phyloP scores from a whole-genome alignment of 2,888 invertebrate species.

The Myathropa florea region DNA sequence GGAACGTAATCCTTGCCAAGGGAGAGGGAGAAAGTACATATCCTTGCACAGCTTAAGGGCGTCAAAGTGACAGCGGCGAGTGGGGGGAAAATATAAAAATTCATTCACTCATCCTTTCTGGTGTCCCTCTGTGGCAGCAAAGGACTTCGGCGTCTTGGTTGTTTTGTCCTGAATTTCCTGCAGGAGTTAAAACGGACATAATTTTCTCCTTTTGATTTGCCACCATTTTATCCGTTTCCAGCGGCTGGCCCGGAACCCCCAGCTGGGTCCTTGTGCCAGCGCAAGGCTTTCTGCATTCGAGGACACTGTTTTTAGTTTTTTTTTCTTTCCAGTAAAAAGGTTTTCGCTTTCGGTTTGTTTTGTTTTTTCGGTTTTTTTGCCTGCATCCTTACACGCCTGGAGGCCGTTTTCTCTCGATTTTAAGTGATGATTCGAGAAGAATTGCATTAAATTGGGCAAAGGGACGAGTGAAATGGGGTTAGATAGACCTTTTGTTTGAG shows the following conservation, averaged over 20 bases:
- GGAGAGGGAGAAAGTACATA: constrained; percentile 13
- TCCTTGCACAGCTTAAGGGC: constrained; percentile 62
- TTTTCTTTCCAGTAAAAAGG: constrained; percentile 49
- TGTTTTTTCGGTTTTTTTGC: constrained; percentile 3
- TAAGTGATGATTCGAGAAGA: constrained; percentile 8
- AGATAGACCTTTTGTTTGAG: background rate
- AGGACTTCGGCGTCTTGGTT: constrained; percentile 59
- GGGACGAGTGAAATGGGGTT: background rate
- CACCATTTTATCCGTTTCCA: constrained; percentile 35
- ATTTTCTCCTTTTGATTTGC: constrained; percentile 66
- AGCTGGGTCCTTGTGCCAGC: constrained; percentile 3
- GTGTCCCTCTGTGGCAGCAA: background rate
- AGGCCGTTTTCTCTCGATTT: constrained; percentile 40
- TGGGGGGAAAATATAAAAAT: constrained; percentile 45
- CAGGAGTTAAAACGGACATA: constrained; percentile 64
- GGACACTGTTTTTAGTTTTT: constrained; percentile 62
- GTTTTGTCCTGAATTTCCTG: constrained; percentile 65
- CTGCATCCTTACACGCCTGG: constrained; percentile 9
- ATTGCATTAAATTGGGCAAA: background rate
- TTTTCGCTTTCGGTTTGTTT: constrained; percentile 1
- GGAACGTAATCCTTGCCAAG: constrained; percentile 24
- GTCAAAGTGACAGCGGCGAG: constrained; percentile 54
- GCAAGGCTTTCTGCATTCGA: constrained; percentile 38
- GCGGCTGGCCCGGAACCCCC: background rate
- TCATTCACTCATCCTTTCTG: constrained; percentile 11